These are phyloP conservation scores for Automeris io DNA, from an alignment of 2,888 invertebrate genomes.

Conservation along the genomic window DNA sequence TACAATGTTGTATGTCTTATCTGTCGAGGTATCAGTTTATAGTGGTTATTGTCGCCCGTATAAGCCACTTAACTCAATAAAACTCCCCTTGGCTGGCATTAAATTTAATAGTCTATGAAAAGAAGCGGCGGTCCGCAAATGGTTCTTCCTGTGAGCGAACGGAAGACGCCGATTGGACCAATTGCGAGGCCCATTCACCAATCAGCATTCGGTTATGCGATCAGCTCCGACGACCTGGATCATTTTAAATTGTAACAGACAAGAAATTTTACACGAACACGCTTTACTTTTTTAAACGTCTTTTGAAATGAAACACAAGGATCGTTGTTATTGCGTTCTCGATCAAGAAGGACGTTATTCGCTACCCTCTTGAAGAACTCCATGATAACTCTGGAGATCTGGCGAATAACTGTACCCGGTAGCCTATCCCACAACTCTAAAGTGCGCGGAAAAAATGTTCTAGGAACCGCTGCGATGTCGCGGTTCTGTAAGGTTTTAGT, in stretches of 20 bases:
- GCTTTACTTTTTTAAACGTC: too few species aligned
- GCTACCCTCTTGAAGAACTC: too few species aligned
- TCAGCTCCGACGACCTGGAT: conserved; percentile 34
- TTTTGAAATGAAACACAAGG: too few species aligned
- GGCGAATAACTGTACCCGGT: too few species aligned
- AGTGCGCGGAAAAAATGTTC: too few species aligned
- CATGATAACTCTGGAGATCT: too few species aligned
- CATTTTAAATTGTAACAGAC: conserved; percentile 22
- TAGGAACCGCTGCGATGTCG: too few species aligned
- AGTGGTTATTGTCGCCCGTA: conserved; percentile 51
- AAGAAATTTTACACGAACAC: too few species aligned
- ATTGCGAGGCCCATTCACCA: conserved; percentile 68
- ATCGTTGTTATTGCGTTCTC: too few species aligned
- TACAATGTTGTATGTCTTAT: conserved; percentile 17
- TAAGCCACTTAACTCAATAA: conserved; percentile 72
- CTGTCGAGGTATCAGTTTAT: conserved; percentile 33
- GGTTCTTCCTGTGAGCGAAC: conserved; percentile 63
- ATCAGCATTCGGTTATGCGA: conserved; percentile 49
- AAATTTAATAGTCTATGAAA: conserved; percentile 74
- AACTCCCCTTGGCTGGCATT: conserved; percentile 66
- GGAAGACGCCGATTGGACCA: conserved; percentile 74
- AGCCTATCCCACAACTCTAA: too few species aligned
- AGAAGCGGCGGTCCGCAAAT: conserved; percentile 58
- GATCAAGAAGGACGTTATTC: too few species aligned
- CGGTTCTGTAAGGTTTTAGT: too few species aligned